phyloP scores from a whole-genome alignment of 1,140 invertebrate genomes.

The Sitobion miscanthi region DNA sequence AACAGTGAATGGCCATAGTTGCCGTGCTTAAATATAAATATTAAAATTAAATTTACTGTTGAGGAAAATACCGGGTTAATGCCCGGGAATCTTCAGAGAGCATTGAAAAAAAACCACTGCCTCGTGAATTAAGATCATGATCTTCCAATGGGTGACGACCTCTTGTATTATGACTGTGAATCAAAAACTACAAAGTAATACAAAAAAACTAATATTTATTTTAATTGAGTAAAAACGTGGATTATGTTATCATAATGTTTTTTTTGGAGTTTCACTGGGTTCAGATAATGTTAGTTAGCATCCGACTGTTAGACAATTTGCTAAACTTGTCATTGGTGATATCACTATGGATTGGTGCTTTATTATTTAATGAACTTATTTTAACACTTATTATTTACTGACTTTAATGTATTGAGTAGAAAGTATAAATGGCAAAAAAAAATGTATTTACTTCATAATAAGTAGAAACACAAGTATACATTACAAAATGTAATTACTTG shows the following conservation, averaged over 20 bases:
- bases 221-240: not conserved
- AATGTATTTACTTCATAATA: not conserved
- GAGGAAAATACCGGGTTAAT: not conserved
- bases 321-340: conserved; percentile 49
- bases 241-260: conserved; percentile 36
- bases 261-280: conserved; percentile 45
- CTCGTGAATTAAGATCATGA: conserved; percentile 67
- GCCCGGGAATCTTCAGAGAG: conserved; percentile 59
- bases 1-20: too few species aligned
- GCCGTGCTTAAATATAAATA: too few species aligned
- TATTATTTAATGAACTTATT: conserved; percentile 51
- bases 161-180: conserved; percentile 27
- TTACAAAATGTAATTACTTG: not conserved
- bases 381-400: not conserved
- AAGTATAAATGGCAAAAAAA: not conserved
- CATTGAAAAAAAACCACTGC: conserved; percentile 66
- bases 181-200: conserved; percentile 46
- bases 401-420: not conserved
- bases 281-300: conserved; percentile 39
- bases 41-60: not conserved
- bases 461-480: not conserved
- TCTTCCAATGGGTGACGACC: conserved; percentile 59
- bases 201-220: not conserved
- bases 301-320: conserved; percentile 46
- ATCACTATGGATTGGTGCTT: not conserved